Evolutionary conservation across 2,797 vertebrate genomes (phyloP).

Genomic region (Enoplosus armatus): DNA sequence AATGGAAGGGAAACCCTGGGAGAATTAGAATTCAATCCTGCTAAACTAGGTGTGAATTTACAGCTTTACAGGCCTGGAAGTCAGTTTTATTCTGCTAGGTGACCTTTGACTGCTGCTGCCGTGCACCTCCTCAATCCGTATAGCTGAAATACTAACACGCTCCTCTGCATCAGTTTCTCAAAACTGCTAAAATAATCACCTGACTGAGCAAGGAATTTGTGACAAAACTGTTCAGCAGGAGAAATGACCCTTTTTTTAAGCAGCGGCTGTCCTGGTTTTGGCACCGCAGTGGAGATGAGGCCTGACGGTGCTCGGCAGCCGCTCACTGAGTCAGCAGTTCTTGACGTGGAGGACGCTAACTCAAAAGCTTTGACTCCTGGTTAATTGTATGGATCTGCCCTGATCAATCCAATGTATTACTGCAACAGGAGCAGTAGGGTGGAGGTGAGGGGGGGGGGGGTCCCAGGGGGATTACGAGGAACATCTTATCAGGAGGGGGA

Average conservation of each 20-base stretch:
- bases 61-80: not conserved
- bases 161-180: not conserved
- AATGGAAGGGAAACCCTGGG: not conserved
- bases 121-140: not conserved
- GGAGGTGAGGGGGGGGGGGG: slow-evolving; percentile 3
- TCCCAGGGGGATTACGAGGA: slow-evolving; percentile 15
- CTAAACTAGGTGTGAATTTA: not conserved
- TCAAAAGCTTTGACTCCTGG: slow-evolving; percentile 64
- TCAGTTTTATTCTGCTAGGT: not conserved
- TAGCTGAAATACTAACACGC: not conserved
- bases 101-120: slow-evolving; percentile 4
- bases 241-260: not conserved
- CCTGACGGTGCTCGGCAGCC: not conserved
- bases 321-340: slow-evolving; percentile 58
- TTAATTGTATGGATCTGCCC: slow-evolving; percentile 73
- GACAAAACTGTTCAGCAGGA: not conserved
- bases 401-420: slow-evolving; percentile 66
- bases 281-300: not conserved
- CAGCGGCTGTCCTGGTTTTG: not conserved
- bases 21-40: not conserved
- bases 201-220: not conserved
- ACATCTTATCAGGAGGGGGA: slow-evolving; percentile 23
- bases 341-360: slow-evolving; percentile 59
- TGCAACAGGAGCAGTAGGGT: slow-evolving; percentile 36
- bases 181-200: not conserved